These are phyloP conservation scores for Peromyscus melanophrys DNA, from an alignment of 2,797 vertebrate species.

Conservation along the genomic window DNA sequence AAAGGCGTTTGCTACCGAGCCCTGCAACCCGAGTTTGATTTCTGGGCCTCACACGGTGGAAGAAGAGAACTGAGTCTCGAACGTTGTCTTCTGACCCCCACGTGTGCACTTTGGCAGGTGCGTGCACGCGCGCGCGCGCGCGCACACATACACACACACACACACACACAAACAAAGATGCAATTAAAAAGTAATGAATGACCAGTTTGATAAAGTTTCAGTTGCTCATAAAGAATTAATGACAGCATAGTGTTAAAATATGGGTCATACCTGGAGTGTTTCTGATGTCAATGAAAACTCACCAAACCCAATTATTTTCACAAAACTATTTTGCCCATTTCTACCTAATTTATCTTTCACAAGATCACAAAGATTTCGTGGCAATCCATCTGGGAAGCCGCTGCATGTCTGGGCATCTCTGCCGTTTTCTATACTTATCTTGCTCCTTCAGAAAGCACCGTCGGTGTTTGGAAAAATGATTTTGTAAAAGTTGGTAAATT, in stretches of 20 bases:
- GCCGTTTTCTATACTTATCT: constrained; percentile 77
- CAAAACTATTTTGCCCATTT: constrained; percentile 54
- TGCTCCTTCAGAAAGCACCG: constrained; percentile 69
- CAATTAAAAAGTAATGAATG: not conserved
- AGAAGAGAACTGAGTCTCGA: not conserved
- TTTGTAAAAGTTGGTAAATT: constrained; percentile 82
- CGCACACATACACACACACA: not conserved
- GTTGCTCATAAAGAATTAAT: not conserved
- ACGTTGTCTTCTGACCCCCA: not conserved
- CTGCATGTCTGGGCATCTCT: constrained; percentile 62
- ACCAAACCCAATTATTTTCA: constrained; percentile 63
- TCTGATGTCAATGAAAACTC: constrained; percentile 48
- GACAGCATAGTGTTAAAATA: constrained; percentile 38
- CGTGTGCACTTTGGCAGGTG: not conserved
- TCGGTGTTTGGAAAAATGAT: constrained; percentile 57
- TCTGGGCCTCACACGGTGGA: not conserved
- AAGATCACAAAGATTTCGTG: constrained; percentile 16
- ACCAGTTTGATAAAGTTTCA: not conserved
- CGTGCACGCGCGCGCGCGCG: no score
- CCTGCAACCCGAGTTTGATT: not conserved
- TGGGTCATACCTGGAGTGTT: not conserved
- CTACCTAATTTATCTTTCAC: constrained; percentile 75
- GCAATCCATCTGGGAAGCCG: constrained; percentile 67
- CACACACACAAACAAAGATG: not conserved
- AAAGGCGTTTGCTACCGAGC: not conserved